phyloP scores from a whole-genome alignment of 2,888 invertebrate species.

The Erebia palarica region DNA sequence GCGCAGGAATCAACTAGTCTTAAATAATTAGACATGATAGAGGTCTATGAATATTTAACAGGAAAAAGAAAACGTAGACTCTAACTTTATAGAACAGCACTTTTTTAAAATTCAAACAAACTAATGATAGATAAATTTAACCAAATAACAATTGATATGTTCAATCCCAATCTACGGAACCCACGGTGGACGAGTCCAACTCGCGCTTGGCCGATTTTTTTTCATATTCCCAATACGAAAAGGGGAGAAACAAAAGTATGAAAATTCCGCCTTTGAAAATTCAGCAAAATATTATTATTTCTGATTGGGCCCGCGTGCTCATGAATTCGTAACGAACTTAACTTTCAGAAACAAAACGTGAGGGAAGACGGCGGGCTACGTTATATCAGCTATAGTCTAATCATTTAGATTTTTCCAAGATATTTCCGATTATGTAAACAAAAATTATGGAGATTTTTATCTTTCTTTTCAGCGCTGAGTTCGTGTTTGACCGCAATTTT shows the following conservation, averaged over 20 bases:
- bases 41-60: too few relatives aligned
- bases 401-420: conserved; percentile 11
- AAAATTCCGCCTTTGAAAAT: conserved; percentile 22
- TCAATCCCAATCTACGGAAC: too few relatives aligned
- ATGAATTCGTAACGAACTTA: conserved; percentile 34
- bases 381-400: neutral
- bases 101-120: too few relatives aligned
- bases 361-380: neutral
- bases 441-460: conserved; percentile 7
- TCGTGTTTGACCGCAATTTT: neutral
- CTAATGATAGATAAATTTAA: too few relatives aligned
- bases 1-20: too few relatives aligned
- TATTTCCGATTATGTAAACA: conserved; percentile 13
- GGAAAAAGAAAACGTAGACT: too few relatives aligned
- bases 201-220: neutral
- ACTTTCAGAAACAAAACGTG: conserved; percentile 19
- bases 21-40: too few relatives aligned
- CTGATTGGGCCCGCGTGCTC: conserved; percentile 28
- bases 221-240: conserved; percentile 17
- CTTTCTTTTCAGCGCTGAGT: neutral
- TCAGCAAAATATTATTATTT: conserved; percentile 26
- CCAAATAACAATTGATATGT: too few relatives aligned
- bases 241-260: conserved; percentile 12
- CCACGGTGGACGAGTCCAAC: too few relatives aligned
- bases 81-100: too few relatives aligned